Evolutionary conservation across 2,113 vertebrate species (phyloP).

Genomic region (Tringa solitaria): DNA sequence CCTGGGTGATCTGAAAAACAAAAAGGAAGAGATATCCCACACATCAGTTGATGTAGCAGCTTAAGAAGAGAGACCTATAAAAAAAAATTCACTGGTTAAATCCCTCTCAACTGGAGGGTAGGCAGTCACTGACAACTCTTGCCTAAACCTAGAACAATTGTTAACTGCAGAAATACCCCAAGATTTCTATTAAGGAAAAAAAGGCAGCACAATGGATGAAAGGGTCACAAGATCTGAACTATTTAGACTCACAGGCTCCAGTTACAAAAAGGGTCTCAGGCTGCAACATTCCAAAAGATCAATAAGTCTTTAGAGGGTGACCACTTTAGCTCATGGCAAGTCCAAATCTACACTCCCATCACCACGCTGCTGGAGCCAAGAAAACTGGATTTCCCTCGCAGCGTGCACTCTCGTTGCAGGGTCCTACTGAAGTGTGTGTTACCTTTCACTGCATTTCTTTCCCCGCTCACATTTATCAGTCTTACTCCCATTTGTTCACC

Average conservation of each 20-base stretch:
- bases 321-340: rapidly evolving
- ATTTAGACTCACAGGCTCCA: neutral
- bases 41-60: neutral
- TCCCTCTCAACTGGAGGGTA: rapidly evolving
- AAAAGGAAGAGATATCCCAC: neutral
- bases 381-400: neutral
- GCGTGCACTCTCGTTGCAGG: neutral
- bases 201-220: neutral
- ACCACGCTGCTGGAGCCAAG: neutral
- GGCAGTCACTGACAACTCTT: neutral
- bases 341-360: neutral
- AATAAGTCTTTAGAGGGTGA: neutral
- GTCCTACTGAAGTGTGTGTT: neutral
- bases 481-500: neutral
- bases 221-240: neutral
- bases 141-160: neutral
- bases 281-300: neutral
- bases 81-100: neutral
- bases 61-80: neutral
- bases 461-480: neutral
- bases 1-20: constrained; percentile 88
- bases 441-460: neutral
- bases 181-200: neutral
- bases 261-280: neutral
- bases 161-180: neutral